Evolutionary conservation across 2,888 invertebrate species (phyloP), one percentile per base, ranked within the genome.

Genomic region (Synergus itoensis): DNA sequence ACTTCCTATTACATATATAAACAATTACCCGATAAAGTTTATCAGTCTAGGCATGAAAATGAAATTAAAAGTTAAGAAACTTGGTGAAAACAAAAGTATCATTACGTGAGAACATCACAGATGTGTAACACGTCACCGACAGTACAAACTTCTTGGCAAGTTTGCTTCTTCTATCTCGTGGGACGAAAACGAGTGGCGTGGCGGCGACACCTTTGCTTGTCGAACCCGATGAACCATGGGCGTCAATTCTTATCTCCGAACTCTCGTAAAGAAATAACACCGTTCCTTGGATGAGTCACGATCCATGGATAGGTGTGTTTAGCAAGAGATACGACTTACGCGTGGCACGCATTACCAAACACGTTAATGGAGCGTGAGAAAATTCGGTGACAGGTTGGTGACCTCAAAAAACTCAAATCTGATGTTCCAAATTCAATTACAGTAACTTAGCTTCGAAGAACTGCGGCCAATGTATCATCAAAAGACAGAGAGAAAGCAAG

Each of bases 141-240:
- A 79, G 63, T 48, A 69, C 53, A 67, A 79, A 43, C 60, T 82
- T 78, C 77, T 78, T 78, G 62, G 76, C 57, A 77, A 83, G 82
- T 84, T 84, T 83, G 78, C 77, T 79, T 82, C 81, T 78, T 73
- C 76, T 85, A 84, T 85, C 83, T 85, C 78, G 80, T 69, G 80
- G 80, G 80, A 79, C 83, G 77, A 73, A 73, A 73, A 36, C 21
- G 18, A 48, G 73, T 62, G 62, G 57, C 16, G 28, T 64, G 77
- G 69, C 83, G 81, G 81, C 82, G 82, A 80, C 79, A 80, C 84
- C 83, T 83, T 83, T 83, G 80, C 84, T 86, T 82, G 84, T 75
- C 81, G 80, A 84, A 78, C 67, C 67, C 73, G 79, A 84, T 81
- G 67, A 57, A 73, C 65, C 53, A 69, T 73, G 53, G 63, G 67